These are phyloP conservation scores for Nectonema munidae DNA, from an alignment of 2,888 invertebrate genomes.

Conservation along the genomic window DNA sequence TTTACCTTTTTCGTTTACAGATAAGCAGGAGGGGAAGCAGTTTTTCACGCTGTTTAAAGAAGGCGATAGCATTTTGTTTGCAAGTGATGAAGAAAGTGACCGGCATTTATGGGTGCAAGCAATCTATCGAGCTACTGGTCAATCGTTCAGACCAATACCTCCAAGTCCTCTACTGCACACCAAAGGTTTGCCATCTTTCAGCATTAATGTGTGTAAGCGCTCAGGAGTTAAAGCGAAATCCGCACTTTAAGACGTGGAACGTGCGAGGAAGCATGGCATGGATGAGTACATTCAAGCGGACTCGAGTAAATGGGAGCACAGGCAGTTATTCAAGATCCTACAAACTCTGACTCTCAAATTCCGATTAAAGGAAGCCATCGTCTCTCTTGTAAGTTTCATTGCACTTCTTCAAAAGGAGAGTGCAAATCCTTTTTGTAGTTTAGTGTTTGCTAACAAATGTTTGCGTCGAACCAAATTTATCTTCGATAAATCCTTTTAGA, in stretches of 20 bases:
- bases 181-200: no score
- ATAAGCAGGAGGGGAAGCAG: constrained; percentile 57
- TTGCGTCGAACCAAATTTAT: no score
- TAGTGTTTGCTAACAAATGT: no score
- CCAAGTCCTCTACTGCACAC: constrained; percentile 26
- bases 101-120: constrained; percentile 97
- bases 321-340: constrained; percentile 52
- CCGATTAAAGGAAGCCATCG: constrained; percentile 80
- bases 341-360: constrained; percentile 75
- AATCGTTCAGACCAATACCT: constrained; percentile 89
- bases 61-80: constrained; percentile 77
- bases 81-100: constrained; percentile 82
- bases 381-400: constrained; percentile 43
- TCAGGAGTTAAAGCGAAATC: background rate
- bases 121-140: constrained; percentile 91
- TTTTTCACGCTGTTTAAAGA: constrained; percentile 96
- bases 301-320: constrained; percentile 81
- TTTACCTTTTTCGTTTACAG: constrained; percentile 29
- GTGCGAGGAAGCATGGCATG: constrained; percentile 90
- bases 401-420: background rate
- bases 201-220: no score
- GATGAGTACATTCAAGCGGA: constrained; percentile 98
- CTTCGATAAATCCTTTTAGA: no score
- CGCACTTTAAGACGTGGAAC: constrained; percentile 40
- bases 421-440: no score